Evolutionary conservation across 1,140 invertebrate genomes (phyloP).

Genomic region (Pachypsylla venusta): DNA sequence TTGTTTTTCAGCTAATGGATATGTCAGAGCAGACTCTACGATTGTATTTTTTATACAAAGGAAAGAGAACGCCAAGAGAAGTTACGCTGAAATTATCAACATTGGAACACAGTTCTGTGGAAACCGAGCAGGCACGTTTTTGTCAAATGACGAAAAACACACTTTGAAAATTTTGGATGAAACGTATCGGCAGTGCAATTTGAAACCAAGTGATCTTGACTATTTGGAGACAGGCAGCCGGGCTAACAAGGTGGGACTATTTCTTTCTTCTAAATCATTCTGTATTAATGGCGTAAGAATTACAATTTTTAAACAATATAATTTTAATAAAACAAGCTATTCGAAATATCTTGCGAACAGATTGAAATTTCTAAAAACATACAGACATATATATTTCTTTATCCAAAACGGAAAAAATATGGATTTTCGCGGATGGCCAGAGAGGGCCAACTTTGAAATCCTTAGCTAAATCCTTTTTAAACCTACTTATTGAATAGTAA

Average conservation of each 20-base stretch:
- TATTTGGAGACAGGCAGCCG: conserved; percentile 2
- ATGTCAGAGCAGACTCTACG: not conserved
- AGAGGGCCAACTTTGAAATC: no score
- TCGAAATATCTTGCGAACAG: no score
- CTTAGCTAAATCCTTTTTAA: no score
- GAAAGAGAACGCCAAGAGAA: not conserved
- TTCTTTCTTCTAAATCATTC: no score
- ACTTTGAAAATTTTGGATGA: not conserved
- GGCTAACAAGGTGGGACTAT: not conserved
- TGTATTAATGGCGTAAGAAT: no score
- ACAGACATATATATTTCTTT: no score
- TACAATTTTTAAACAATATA: no score
- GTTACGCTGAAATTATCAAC: not conserved
- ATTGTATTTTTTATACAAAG: not conserved
- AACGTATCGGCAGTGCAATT: not conserved
- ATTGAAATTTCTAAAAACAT: no score
- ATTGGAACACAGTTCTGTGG: not conserved
- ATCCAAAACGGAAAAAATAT: no score
- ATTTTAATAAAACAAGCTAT: no score
- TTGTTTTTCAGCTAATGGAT: conserved; percentile 1
- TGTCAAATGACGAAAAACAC: not conserved
- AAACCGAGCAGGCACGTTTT: not conserved
- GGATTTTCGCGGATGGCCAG: no score
- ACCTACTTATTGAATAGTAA: no score
- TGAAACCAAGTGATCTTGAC: conserved; percentile 1